Conservation (phyloP, 2,113 vertebrate genomes). For the Gila orcuttii region DNA sequence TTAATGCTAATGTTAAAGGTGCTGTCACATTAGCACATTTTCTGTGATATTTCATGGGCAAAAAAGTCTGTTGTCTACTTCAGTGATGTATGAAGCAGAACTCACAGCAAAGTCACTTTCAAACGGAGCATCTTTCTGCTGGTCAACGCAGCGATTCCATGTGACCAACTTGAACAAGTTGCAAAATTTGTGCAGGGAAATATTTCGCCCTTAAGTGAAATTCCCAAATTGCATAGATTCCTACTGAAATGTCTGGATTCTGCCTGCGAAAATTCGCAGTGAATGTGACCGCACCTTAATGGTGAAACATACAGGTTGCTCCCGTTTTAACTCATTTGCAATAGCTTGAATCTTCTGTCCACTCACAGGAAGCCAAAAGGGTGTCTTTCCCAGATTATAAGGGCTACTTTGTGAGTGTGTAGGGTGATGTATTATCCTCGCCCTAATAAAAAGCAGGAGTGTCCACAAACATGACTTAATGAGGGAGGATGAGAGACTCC, state of each 20-base stretch:
- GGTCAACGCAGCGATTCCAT: neutral
- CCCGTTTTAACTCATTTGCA: neutral
- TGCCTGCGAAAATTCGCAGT: neutral
- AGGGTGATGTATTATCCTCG: conserved; percentile 51
- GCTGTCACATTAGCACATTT: neutral
- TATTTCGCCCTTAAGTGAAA: neutral
- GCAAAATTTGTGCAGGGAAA: neutral
- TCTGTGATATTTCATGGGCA: neutral
- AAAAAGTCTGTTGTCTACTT: neutral
- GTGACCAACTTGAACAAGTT: neutral
- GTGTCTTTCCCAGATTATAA: conserved; percentile 28
- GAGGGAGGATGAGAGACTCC: conserved; percentile 60
- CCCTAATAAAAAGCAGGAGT: conserved; percentile 62
- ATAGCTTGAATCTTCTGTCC: neutral
- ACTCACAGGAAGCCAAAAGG: conserved; percentile 19
- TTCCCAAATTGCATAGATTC: neutral
- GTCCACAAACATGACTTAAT: conserved; percentile 66
- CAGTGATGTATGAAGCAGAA: neutral
- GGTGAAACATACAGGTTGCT: too few species aligned
- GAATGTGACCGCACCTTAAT: neutral
- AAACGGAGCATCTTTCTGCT: neutral
- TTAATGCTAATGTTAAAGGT: conserved; percentile 6
- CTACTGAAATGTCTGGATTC: neutral
- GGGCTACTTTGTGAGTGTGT: conserved; percentile 38
- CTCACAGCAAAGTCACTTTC: neutral